Evolutionary conservation across 2,888 invertebrate species (phyloP).

Genomic region (Eristalis tenax): DNA sequence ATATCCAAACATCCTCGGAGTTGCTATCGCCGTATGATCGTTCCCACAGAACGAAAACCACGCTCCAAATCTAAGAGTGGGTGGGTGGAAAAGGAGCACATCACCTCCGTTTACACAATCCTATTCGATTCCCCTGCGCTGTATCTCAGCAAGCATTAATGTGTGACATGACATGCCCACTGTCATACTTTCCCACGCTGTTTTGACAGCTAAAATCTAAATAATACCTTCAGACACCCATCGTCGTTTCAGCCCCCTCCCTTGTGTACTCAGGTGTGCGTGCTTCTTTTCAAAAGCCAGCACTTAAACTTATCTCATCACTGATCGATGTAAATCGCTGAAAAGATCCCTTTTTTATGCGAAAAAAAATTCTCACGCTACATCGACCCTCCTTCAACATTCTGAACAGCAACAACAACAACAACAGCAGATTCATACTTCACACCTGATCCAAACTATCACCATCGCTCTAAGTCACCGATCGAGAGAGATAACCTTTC

Average conservation of each 20-base stretch:
- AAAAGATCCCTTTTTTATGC: conserved; percentile 13
- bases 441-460: conserved; percentile 65
- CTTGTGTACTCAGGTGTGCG: conserved; percentile 70
- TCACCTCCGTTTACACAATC: neutral
- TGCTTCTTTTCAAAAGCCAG: neutral
- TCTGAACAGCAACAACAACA: neutral
- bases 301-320: neutral
- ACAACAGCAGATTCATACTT: conserved; percentile 9
- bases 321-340: conserved; percentile 2
- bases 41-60: neutral
- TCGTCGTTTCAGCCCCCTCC: conserved; percentile 16
- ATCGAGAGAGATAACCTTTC: conserved; percentile 48
- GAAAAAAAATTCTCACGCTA: conserved; percentile 54
- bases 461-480: conserved; percentile 8
- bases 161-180: neutral
- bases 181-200: conserved; percentile 34
- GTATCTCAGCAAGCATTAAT: neutral
- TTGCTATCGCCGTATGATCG: too few species aligned
- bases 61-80: neutral
- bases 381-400: conserved; percentile 31
- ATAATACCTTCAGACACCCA: neutral
- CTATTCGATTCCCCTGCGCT: neutral
- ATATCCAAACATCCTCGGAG: too few species aligned
- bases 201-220: neutral
- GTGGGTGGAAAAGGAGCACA: neutral